Conservation (phyloP, 2,113 vertebrate genomes). For the Larimichthys polyactis region DNA sequence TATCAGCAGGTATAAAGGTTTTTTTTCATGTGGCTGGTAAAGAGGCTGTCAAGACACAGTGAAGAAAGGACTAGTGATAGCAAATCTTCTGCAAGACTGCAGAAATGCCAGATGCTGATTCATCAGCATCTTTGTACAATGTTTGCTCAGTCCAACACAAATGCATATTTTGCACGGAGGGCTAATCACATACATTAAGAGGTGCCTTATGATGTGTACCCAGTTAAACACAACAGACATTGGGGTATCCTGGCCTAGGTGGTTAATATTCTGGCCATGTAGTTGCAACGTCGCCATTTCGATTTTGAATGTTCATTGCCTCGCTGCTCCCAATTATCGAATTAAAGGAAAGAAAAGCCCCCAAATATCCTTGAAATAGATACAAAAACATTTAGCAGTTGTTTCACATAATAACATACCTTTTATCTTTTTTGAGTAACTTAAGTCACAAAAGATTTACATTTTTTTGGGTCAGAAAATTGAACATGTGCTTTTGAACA, state of each 20-base stretch:
- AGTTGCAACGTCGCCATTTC: not conserved
- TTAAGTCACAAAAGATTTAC: not conserved
- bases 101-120: slow-evolving; percentile 42
- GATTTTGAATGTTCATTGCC: not conserved
- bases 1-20: slow-evolving; percentile 4
- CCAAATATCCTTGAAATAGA: not conserved
- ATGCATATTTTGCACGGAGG: not conserved
- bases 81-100: slow-evolving; percentile 25
- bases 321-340: not conserved
- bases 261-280: not conserved
- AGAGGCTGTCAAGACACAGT: slow-evolving; percentile 11
- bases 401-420: not conserved
- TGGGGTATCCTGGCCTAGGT: not conserved
- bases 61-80: slow-evolving; percentile 20
- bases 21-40: slow-evolving; percentile 25
- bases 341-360: not conserved
- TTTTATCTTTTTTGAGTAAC: not conserved
- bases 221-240: not conserved
- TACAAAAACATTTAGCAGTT: not conserved
- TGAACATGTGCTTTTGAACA: not conserved
- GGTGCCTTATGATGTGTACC: not conserved
- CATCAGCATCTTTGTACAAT: slow-evolving; percentile 2
- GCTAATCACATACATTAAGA: slow-evolving; percentile 4
- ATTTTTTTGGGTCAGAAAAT: not conserved
- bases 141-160: slow-evolving; percentile 29